Conservation (phyloP, 2,888 invertebrate genomes). For the Pinctada fucata region DNA sequence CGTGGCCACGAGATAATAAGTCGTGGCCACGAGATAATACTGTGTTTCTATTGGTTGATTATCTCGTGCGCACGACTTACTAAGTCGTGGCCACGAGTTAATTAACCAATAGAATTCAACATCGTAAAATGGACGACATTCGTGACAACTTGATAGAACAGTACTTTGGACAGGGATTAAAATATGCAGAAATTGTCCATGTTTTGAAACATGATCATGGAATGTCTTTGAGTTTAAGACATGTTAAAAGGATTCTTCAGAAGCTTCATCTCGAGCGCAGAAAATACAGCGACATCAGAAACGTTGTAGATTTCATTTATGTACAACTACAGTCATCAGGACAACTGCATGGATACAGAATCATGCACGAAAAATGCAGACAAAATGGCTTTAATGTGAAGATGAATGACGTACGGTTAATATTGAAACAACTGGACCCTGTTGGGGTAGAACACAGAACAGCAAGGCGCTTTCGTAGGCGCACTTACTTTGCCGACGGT, state of each 20-base stretch:
- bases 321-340: constrained; percentile 27
- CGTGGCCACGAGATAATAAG: no score
- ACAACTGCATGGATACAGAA: constrained; percentile 35
- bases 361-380: constrained; percentile 39
- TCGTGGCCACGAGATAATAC: no score
- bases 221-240: neutral
- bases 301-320: constrained; percentile 35
- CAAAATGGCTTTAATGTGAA: constrained; percentile 11
- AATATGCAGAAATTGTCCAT: constrained; percentile 1
- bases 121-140: no score
- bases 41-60: no score
- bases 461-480: constrained; percentile 4
- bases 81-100: no score
- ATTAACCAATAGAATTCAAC: no score
- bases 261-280: neutral
- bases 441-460: constrained; percentile 3
- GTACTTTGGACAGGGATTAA: neutral
- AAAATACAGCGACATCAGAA: constrained; percentile 24
- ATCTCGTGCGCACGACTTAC: no score
- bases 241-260: constrained; percentile 3
- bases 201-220: neutral
- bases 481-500: constrained; percentile 23
- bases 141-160: no score
- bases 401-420: neutral
- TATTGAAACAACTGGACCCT: constrained; percentile 25